Conservation (phyloP, 2,888 invertebrate genomes). For the Eristalinus aeneus region DNA sequence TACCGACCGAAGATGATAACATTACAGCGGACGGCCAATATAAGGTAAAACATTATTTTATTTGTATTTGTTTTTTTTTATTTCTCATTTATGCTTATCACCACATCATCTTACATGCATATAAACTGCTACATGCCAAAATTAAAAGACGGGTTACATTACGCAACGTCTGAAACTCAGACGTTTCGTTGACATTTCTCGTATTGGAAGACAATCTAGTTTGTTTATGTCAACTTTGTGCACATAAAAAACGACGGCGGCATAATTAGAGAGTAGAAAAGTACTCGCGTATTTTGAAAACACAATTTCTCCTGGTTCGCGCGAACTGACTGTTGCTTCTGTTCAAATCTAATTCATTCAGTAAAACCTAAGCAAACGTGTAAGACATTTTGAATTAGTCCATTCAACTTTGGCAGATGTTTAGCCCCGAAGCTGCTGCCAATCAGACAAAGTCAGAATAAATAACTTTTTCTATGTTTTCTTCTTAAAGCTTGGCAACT, state of each 20-base stretch:
- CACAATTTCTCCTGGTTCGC: neutral
- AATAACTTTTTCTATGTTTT: neutral
- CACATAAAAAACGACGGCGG: neutral
- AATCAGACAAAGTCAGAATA: slow-evolving; percentile 16
- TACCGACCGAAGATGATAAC: slow-evolving; percentile 96
- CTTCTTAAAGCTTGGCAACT: slow-evolving; percentile 13
- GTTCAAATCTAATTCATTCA: slow-evolving; percentile 7
- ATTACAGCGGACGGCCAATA: slow-evolving; percentile 96
- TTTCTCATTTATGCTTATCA: slow-evolving; percentile 39
- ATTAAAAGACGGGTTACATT: neutral
- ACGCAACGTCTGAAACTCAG: neutral
- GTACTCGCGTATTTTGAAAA: neutral
- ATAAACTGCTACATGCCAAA: slow-evolving; percentile 36
- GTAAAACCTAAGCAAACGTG: slow-evolving; percentile 2
- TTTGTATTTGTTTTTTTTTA: slow-evolving; percentile 50
- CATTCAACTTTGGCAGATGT: slow-evolving; percentile 56
- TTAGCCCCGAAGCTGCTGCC: slow-evolving; percentile 6
- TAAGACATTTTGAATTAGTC: slow-evolving; percentile 38
- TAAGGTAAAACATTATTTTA: slow-evolving; percentile 84
- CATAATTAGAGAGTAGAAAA: neutral
- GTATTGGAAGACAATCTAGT: neutral
- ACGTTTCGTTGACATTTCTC: neutral
- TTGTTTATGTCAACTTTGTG: neutral
- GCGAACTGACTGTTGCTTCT: neutral
- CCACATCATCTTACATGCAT: slow-evolving; percentile 25